Conservation (phyloP, 2,113 vertebrate genomes). For the Mohoua ochrocephala region DNA sequence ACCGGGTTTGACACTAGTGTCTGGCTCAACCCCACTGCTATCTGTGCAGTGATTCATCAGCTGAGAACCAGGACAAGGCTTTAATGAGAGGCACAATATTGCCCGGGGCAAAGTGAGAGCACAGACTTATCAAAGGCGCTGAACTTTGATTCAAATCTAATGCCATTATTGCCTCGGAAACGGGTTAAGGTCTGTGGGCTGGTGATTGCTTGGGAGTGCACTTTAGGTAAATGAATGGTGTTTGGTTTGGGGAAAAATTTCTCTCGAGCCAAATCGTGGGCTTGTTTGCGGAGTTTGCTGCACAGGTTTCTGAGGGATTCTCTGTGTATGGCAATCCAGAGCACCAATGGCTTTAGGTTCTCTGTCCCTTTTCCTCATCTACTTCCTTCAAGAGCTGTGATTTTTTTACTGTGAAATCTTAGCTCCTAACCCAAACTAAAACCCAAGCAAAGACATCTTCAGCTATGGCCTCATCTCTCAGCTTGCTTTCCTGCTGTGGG, state of each 20-base stretch:
- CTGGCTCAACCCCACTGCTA: constrained; percentile 43
- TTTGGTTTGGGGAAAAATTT: constrained; percentile 47
- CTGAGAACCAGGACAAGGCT: constrained; percentile 79
- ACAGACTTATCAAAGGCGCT: constrained; percentile 76
- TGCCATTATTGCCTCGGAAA: constrained; percentile 87
- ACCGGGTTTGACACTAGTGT: constrained; percentile 70
- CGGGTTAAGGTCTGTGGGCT: constrained; percentile 63
- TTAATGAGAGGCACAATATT: constrained; percentile 79
- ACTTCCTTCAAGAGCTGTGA: not conserved
- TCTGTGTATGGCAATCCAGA: not conserved
- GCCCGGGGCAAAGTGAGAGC: constrained; percentile 76
- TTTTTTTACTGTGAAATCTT: not conserved
- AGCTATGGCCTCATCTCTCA: not conserved
- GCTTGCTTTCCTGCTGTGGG: not conserved
- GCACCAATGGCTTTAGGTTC: not conserved
- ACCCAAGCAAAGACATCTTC: not conserved
- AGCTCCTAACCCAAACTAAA: not conserved
- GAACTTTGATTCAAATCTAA: constrained; percentile 83
- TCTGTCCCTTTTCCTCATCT: not conserved
- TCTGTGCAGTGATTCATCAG: constrained; percentile 71
- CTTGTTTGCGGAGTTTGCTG: constrained; percentile 5
- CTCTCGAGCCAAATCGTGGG: not conserved
- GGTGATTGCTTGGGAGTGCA: constrained; percentile 28
- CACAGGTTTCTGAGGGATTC: not conserved
- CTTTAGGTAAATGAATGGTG: not conserved